A percentile compares a stretch with the other conserved stretches of the same genome.
Conservation (phyloP, 2,797 vertebrate genomes). For the Nannoperca australis region DNA sequence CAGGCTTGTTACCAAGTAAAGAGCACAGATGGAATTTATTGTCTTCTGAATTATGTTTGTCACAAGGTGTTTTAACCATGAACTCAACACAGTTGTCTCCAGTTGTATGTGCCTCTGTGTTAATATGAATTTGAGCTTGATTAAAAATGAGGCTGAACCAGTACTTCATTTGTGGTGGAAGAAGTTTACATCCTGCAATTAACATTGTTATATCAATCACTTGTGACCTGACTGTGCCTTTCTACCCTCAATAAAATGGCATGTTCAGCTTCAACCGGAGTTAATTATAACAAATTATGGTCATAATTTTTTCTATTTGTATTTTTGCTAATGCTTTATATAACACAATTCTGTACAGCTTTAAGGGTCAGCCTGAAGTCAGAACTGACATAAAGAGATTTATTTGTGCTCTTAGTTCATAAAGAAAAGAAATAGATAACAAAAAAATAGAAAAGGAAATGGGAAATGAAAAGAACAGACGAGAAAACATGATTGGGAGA, state of each 20-base stretch:
- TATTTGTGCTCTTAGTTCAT: slow-evolving; percentile 20
- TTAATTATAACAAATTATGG: slow-evolving; percentile 34
- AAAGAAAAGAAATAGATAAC: slow-evolving; percentile 34
- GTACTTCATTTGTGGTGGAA: background rate
- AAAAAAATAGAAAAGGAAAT: slow-evolving; percentile 20
- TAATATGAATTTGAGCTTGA: background rate
- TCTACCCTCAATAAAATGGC: slow-evolving; percentile 3
- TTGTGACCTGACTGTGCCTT: slow-evolving; percentile 11
- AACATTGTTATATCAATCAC: slow-evolving; percentile 29
- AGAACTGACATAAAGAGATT: slow-evolving; percentile 4
- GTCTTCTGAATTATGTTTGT: slow-evolving; percentile 6
- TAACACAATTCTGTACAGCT: slow-evolving; percentile 29
- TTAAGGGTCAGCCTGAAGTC: slow-evolving; percentile 34
- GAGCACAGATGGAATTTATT: background rate
- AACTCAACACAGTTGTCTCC: background rate
- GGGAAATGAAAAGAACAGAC: slow-evolving; percentile 19
- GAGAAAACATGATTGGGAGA: slow-evolving; percentile 38
- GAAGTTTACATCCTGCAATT: background rate
- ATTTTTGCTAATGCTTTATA: slow-evolving; percentile 20
- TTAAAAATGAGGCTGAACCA: background rate
- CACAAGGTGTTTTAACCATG: background rate
- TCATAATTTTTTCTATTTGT: slow-evolving; percentile 23
- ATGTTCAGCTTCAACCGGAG: slow-evolving; percentile 24
- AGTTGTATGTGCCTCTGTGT: background rate
- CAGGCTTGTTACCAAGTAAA: background rate